Percentiles rank a stretch among this genome's conserved stretches.
Evolutionary conservation across 2,797 vertebrate genomes (phyloP).

Genomic region (Cryptoblepharus egeriae): DNA sequence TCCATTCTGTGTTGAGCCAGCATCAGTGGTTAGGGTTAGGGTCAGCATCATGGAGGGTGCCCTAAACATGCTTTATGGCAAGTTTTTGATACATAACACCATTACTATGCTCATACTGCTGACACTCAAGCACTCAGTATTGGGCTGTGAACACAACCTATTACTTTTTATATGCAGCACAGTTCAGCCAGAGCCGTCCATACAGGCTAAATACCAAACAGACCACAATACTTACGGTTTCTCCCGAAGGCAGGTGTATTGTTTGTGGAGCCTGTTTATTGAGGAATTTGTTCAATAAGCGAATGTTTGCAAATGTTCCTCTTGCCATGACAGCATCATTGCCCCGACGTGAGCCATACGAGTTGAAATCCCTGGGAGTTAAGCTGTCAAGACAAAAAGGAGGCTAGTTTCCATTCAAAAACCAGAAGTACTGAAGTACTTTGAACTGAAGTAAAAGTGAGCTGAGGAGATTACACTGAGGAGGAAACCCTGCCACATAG

Average conservation of each 20-base stretch:
- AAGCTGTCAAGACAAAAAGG: conserved; percentile 77
- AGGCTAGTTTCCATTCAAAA: neutral
- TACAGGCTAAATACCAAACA: neutral
- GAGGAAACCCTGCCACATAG: neutral
- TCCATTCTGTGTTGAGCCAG: too few relatives aligned
- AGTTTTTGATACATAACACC: too few relatives aligned
- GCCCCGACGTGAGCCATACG: conserved; percentile 94
- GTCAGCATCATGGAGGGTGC: too few relatives aligned
- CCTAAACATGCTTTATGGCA: too few relatives aligned
- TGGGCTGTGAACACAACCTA: too few relatives aligned
- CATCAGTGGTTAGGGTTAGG: too few relatives aligned
- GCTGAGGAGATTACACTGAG: too few relatives aligned
- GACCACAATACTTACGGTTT: conserved; percentile 80
- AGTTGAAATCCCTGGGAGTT: conserved; percentile 93
- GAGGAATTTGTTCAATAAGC: conserved; percentile 94
- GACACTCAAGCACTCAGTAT: too few relatives aligned
- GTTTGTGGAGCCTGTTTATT: conserved; percentile 94
- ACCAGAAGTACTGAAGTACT: neutral
- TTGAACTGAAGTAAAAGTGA: too few relatives aligned
- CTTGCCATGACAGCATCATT: conserved; percentile 96
- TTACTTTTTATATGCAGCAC: too few relatives aligned
- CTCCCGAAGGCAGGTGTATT: conserved; percentile 88
- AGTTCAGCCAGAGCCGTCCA: neutral
- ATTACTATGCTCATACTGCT: too few relatives aligned
- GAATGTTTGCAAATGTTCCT: conserved; percentile 97